phyloP scores from a whole-genome alignment of 2,113 vertebrate species.

The Alligator sinensis region DNA sequence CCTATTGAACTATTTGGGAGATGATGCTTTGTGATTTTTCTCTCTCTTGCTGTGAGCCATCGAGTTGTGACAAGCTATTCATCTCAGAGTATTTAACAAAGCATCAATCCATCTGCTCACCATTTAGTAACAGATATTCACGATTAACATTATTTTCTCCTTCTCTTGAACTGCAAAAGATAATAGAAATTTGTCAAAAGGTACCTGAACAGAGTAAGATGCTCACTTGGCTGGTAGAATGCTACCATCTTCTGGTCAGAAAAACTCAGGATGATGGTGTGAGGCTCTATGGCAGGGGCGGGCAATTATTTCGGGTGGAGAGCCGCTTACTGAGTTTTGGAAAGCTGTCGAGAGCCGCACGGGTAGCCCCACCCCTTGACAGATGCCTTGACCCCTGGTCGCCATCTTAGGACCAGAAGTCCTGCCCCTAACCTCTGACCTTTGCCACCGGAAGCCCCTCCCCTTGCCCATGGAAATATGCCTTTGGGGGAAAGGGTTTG shows the following conservation, averaged over 20 bases:
- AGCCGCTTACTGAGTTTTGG: too few relatives aligned
- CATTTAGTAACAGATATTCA: neutral
- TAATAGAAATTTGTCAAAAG: neutral
- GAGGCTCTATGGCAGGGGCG: accelerated
- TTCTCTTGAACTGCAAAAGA: neutral
- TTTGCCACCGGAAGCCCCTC: too few relatives aligned
- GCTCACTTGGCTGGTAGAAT: neutral
- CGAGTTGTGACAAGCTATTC: neutral
- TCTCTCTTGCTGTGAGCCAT: neutral
- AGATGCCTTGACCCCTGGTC: too few relatives aligned
- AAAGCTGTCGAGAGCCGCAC: too few relatives aligned
- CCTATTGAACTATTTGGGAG: neutral
- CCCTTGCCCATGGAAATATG: too few relatives aligned
- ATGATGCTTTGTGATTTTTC: neutral
- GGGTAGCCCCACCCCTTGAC: too few relatives aligned
- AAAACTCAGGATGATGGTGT: neutral
- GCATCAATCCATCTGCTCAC: neutral
- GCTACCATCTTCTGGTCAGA: slow-evolving; percentile 72
- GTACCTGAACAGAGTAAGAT: neutral
- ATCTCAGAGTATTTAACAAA: neutral
- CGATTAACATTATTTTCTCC: neutral
- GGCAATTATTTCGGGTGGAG: too few relatives aligned
- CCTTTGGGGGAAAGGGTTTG: too few relatives aligned
- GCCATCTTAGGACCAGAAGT: too few relatives aligned
- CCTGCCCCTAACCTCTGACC: too few relatives aligned